These are phyloP conservation scores for Nomada fucata DNA, from an alignment of 2,888 invertebrate species.

Conservation along the genomic window DNA sequence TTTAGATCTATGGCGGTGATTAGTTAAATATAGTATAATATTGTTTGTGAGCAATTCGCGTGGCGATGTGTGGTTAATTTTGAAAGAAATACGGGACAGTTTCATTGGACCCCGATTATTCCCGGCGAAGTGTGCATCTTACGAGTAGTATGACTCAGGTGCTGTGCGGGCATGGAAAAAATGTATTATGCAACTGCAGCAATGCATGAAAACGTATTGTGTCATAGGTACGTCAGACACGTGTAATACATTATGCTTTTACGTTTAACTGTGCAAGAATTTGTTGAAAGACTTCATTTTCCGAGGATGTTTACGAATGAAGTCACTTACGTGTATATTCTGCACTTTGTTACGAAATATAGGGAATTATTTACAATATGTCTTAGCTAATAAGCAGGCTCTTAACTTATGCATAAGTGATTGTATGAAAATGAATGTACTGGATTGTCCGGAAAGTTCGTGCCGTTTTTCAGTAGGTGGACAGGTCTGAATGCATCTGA, in stretches of 20 bases:
- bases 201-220: constrained; percentile 19
- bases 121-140: not conserved
- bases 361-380: no score
- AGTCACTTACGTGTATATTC: not conserved
- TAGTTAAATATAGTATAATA: no score
- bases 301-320: not conserved
- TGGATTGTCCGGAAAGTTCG: no score
- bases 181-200: constrained; percentile 3
- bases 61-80: not conserved
- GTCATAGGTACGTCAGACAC: not conserved
- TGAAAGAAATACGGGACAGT: not conserved
- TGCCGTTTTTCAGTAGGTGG: no score
- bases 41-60: not conserved
- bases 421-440: no score
- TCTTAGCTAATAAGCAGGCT: no score
- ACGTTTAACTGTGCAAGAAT: not conserved
- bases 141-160: not conserved
- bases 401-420: no score
- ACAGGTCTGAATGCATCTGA: no score
- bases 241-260: no score
- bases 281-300: not conserved
- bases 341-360: no score
- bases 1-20: not conserved
- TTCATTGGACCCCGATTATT: not conserved
- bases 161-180: not conserved